Evolutionary conservation across 2,797 vertebrate species (phyloP), one percentile per base, ranked within the genome.

Genomic region (Melanotaenia parkinsoni): DNA sequence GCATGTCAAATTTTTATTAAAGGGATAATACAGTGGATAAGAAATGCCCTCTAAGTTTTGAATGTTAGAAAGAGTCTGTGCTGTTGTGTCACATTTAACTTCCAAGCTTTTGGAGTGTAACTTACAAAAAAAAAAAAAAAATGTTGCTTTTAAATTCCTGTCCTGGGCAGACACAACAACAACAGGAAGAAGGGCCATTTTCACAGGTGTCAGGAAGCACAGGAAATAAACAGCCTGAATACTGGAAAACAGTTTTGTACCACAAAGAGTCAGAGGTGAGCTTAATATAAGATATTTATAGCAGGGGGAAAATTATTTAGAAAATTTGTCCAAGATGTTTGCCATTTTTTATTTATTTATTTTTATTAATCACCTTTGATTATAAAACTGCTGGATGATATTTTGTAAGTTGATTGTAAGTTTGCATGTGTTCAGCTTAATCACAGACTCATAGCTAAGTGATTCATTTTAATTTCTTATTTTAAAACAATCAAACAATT

Each of bases 201-300:
- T 95, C 93, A 93, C 97, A 98, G 97, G 96, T 98, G 97, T 96
- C 96, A 97, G 97, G 97, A 99, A 98, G 95, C 94, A 85, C 92
- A 93, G 95, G 95, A 95, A 95, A 94, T 92, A 95, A 96, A 95
- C 95, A 95, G 88, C 89, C 88, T 88, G 90, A 79, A 94, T 81
- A 86, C 92, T 91, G 93, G 89, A 95, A 95, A 95, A 95, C 91
- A 93, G 82, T 84, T 86, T 77, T 85, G 82, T 81, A 79, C 72
- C 77, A 64, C 76, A 69, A 80, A 86, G 84, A 88, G 83, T 78
- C 89, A 79, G 92, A 94, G 92, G 93, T 95, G 91, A 94, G 86
- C 84, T 83, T 90, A 81, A 88, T 92, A 87, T 83, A 66, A 81
- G 80, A 61, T 92, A 93, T 93, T 91, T 91, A 86, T 92, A 92